Evolutionary conservation across 2,113 vertebrate species (phyloP).

Genomic region (Pelecanoides urinatrix): DNA sequence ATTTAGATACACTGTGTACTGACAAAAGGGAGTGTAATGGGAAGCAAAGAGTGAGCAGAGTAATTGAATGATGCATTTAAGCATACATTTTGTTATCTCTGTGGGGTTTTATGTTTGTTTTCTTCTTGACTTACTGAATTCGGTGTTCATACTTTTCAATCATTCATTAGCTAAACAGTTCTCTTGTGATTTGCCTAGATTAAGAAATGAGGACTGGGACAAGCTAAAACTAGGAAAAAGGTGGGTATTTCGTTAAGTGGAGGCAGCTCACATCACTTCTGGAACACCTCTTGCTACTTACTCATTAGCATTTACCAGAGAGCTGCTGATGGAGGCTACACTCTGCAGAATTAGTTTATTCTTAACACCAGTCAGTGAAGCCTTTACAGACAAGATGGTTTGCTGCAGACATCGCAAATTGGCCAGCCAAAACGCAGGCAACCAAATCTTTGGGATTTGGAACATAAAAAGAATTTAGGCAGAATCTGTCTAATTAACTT

Average conservation of each 20-base stretch:
- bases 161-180: constrained; percentile 58
- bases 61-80: constrained; percentile 62
- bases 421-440: not conserved
- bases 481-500: not conserved
- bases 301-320: not conserved
- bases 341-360: not conserved
- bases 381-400: not conserved
- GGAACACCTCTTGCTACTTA: not conserved
- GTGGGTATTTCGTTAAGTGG: not conserved
- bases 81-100: constrained; percentile 57
- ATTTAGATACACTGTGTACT: constrained; percentile 22
- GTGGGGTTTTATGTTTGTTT: constrained; percentile 55
- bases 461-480: not conserved
- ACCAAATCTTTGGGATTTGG: not conserved
- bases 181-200: constrained; percentile 46
- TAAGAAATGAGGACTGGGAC: constrained; percentile 27
- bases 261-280: constrained; percentile 17
- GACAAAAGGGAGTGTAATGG: constrained; percentile 39
- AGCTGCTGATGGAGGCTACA: not conserved
- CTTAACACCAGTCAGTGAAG: not conserved
- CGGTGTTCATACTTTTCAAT: constrained; percentile 48
- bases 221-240: constrained; percentile 23
- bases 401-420: not conserved
- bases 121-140: constrained; percentile 60
- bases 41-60: constrained; percentile 22